phyloP scores from a whole-genome alignment of 2,797 vertebrate genomes.

The Macropus fuliginosus region DNA sequence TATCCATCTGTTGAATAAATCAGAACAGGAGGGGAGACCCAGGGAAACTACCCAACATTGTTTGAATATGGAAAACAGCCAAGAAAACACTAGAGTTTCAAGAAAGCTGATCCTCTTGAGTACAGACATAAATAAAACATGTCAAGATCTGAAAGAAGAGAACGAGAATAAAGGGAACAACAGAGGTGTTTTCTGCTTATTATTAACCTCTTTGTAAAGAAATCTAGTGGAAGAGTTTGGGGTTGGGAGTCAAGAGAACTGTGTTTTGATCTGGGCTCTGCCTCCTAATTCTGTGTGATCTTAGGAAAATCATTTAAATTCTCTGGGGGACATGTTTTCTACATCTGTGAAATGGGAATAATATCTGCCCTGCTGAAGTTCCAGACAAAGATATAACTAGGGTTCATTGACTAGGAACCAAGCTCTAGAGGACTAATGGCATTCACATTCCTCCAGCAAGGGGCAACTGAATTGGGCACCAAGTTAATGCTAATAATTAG shows the following conservation, averaged over 20 bases:
- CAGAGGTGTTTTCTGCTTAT: conserved; percentile 71
- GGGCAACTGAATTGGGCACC: neutral
- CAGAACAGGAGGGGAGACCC: conserved; percentile 68
- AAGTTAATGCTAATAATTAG: neutral
- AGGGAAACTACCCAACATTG: conserved; percentile 56
- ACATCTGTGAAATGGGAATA: neutral
- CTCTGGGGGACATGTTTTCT: neutral
- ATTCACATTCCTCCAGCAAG: neutral
- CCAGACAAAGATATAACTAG: neutral
- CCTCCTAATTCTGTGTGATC: neutral
- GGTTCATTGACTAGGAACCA: neutral
- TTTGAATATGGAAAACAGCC: conserved; percentile 68
- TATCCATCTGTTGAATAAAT: conserved; percentile 78
- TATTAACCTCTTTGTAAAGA: conserved; percentile 49
- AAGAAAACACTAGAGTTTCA: conserved; percentile 75
- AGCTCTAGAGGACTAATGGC: neutral
- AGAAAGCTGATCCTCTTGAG: conserved; percentile 71
- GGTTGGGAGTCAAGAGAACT: neutral
- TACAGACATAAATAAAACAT: conserved; percentile 73
- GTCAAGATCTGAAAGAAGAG: conserved; percentile 68
- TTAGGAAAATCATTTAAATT: neutral
- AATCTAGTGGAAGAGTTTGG: conserved; percentile 28
- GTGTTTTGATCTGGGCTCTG: neutral
- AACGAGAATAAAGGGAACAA: conserved; percentile 64
- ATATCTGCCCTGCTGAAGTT: neutral